Base-by-base conservation (phyloP, 2,113 vertebrate genomes). In the Brienomyrus longianalis region DNA sequence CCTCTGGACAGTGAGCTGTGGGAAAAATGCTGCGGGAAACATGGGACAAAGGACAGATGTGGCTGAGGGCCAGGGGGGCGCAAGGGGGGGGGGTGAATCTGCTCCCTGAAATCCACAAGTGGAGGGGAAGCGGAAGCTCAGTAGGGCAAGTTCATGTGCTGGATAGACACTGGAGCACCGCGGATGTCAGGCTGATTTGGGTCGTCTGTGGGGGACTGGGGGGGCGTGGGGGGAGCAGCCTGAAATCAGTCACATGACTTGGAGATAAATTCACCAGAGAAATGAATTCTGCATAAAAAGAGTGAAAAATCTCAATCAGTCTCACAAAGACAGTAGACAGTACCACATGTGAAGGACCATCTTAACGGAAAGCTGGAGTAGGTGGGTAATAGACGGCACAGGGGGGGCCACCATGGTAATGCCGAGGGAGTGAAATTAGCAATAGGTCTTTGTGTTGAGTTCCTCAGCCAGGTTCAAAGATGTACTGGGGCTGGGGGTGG, bases 41-140 rank as follows among this genome's bases (percentile, higher is more conserved):
- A 93, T 92, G 91, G 35, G 89, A 94, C 93, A 95, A 94, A 92
- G 92, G 93, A 92, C 92, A 93, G 90, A 95, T 91, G 93, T 92
- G 93, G 93, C 91, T 91, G 89, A 90, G 0, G 43, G 91, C 93
- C 92, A 93, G 91, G 35, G 52, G 39, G 80, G 21, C 48, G 89
- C 56, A 39, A 62, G 86, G 56, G 86, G 45, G 54, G 45, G 62
- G 62, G 62, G 31, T 87, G 47, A 13, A 54, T 54, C 85, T 51
- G 21, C 88, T 43, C 10, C 27, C 80, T 21, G 74, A 52, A 83
- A 74, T 48, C 50, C 88, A 74, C 51, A 39, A 89, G 85, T 3
- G 85, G 31, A 54, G 13, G 27, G 48, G 85, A 87, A 87, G 21
- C 5, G 31, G 11, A 87, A 54, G 51, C 50, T 31, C 50, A 87